Evolutionary conservation across 2,113 vertebrate genomes (phyloP).

Genomic region (Sapajus apella): DNA sequence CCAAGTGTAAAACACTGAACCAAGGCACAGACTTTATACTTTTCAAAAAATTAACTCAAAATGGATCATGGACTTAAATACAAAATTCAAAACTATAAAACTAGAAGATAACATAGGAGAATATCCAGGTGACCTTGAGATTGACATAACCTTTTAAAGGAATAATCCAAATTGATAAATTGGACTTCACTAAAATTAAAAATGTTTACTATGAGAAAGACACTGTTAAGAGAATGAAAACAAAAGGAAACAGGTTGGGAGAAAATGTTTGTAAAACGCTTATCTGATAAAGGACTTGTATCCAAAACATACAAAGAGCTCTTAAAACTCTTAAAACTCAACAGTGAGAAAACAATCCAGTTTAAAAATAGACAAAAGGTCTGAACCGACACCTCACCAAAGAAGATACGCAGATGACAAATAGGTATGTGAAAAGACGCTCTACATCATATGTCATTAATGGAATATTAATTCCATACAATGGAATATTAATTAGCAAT

Average conservation of each 20-base stretch:
- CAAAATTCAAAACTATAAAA: not conserved
- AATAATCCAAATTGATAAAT: not conserved
- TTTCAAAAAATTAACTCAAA: not conserved
- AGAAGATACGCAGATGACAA: not conserved
- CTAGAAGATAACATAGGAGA: not conserved
- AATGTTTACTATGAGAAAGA: not conserved
- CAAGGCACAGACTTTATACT: not conserved
- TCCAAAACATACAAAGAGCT: not conserved
- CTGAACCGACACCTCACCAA: not conserved
- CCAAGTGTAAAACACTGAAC: not conserved
- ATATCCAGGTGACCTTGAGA: not conserved
- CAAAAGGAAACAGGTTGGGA: not conserved
- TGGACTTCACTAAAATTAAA: not conserved
- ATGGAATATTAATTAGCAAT: not conserved
- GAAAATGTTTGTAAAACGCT: not conserved
- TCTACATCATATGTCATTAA: too few relatives aligned
- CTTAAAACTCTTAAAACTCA: conserved; percentile 5
- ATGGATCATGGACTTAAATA: not conserved
- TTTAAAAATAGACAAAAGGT: not conserved
- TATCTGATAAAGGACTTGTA: not conserved
- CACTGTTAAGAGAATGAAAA: not conserved
- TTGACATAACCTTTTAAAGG: not conserved
- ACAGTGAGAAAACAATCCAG: not conserved
- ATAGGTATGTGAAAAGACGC: too few relatives aligned
- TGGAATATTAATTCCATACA: not conserved